Percentiles rank a stretch among this genome's conserved stretches.
phyloP scores from a whole-genome alignment of 1,140 invertebrate species.

The Xylocopa sonorina region DNA sequence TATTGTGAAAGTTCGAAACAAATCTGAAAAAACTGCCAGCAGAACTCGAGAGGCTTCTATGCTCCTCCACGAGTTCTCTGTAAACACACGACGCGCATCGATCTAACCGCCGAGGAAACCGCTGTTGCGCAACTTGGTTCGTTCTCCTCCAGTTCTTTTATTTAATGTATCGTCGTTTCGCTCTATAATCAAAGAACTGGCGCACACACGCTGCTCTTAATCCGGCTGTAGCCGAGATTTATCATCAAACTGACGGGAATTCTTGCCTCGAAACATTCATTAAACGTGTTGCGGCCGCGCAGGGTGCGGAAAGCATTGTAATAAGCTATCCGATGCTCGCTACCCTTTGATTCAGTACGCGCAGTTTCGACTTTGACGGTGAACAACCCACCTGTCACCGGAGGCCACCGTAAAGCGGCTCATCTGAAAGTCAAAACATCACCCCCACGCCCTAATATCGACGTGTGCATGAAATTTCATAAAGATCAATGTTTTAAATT shows the following conservation, averaged over 20 bases:
- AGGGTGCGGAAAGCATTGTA: neutral
- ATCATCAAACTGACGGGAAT: no score
- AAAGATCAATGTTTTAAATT: neutral
- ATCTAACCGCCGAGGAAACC: constrained; percentile 4
- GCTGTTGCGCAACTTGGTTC: neutral
- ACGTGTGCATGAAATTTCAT: neutral
- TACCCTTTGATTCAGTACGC: neutral
- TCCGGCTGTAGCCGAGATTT: no score
- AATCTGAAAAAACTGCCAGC: constrained; percentile 19
- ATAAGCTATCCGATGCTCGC: neutral
- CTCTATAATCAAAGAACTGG: no score
- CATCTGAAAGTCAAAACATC: neutral
- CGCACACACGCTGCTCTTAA: no score
- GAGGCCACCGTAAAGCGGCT: neutral
- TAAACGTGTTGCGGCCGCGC: no score
- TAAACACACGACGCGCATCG: constrained; percentile 27
- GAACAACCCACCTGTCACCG: neutral
- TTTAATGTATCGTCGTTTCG: no score
- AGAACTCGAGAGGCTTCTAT: constrained; percentile 13
- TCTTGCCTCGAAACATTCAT: no score
- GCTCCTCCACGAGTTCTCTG: neutral
- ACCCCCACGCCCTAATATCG: neutral
- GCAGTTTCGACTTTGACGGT: neutral
- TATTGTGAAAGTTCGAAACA: constrained; percentile 10
- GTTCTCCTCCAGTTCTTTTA: neutral